These are phyloP conservation scores for Sylvia atricapilla DNA, from an alignment of 2,113 vertebrate species.

Conservation along the genomic window DNA sequence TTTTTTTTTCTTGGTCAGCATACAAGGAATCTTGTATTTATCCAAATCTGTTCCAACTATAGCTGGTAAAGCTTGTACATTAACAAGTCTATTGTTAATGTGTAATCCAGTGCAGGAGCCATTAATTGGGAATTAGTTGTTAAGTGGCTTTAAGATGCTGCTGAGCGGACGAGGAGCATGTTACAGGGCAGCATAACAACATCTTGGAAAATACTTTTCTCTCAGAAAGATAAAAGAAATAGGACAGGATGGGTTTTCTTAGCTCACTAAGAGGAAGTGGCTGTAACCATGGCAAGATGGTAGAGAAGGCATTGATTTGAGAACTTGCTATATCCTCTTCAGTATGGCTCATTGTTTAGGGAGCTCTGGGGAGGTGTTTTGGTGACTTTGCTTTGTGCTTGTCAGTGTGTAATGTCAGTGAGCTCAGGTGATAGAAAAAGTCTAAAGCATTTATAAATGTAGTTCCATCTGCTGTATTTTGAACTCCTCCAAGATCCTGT, in stretches of 20 bases:
- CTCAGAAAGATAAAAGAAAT: neutral
- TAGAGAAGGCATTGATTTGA: neutral
- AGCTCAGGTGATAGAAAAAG: neutral
- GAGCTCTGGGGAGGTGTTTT: neutral
- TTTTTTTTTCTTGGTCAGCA: neutral
- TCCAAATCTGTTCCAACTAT: neutral
- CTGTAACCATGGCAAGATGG: neutral
- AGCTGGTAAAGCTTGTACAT: neutral
- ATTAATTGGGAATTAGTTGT: neutral
- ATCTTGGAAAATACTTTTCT: neutral
- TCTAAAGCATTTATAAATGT: neutral
- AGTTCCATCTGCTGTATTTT: neutral
- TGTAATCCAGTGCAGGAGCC: neutral
- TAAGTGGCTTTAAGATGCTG: neutral
- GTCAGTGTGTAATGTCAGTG: neutral
- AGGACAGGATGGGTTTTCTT: neutral
- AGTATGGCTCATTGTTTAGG: accelerated
- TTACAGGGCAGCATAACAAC: neutral
- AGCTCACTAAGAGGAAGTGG: neutral
- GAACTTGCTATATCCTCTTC: neutral
- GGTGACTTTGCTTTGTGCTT: neutral
- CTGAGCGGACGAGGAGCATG: neutral
- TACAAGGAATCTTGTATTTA: neutral
- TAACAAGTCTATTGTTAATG: neutral
- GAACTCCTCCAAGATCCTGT: neutral